These are phyloP conservation scores for Odocoileus hemionus DNA, from an alignment of 2,113 vertebrate species.

Conservation along the genomic window DNA sequence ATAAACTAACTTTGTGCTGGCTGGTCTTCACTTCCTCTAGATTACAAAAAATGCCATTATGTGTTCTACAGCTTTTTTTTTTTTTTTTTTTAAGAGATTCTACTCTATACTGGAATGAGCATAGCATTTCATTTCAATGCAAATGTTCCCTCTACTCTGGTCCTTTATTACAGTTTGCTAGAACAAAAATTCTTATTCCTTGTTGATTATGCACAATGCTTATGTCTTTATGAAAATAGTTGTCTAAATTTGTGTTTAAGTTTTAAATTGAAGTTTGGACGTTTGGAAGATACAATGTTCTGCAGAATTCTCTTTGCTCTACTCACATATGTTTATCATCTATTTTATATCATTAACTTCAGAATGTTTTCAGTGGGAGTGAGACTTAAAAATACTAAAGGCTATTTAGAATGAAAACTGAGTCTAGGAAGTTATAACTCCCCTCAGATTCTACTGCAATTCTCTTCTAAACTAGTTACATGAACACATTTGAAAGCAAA, in stretches of 20 bases:
- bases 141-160: neutral
- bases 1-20: neutral
- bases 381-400: constrained; percentile 1
- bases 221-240: constrained; percentile 13
- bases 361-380: neutral
- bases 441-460: neutral
- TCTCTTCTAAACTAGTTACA: neutral
- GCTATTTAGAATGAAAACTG: neutral
- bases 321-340: neutral
- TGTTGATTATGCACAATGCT: neutral
- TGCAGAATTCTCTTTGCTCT: constrained; percentile 16
- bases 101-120: neutral
- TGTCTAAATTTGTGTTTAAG: constrained; percentile 29
- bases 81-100: neutral
- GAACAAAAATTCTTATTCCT: neutral
- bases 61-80: neutral
- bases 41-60: neutral
- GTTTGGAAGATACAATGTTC: neutral
- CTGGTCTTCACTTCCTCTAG: neutral
- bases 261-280: constrained; percentile 38
- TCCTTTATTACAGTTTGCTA: neutral
- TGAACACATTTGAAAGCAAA: constrained; percentile 30
- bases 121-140: neutral
- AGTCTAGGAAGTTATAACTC: neutral
- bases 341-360: constrained; percentile 6